Evolutionary conservation across 2,888 invertebrate species (phyloP), one percentile per base, ranked within the genome.

Genomic region (Hofmannophila pseudospretella): DNA sequence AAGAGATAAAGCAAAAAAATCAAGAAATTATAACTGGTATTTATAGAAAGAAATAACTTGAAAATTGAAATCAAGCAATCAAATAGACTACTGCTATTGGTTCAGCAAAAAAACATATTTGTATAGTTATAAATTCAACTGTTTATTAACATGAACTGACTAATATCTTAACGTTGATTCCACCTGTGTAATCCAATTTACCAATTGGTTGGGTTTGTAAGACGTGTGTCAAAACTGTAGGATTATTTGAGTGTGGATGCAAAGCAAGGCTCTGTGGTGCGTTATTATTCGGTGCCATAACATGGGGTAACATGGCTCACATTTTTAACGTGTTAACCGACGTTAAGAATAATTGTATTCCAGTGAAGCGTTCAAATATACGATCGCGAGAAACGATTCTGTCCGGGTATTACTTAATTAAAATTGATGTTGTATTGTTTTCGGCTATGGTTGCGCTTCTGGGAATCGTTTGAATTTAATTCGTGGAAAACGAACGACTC

Each of bases 261-360:
- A 29, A 38, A 47, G 34, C 38, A 30, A 47, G 40, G 43, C 33
- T 45, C 49, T 44, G 37, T 47, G 44, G 34, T 45, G 51, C 47
- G 48, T 47, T 47, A 34, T 42, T 49, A 49, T 49, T 40, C 34
- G 45, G 46, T 32, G 37, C 38, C 41, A 38, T 25, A 32, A 20
- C 32, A 32, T 12, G 12, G 12, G 1, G 4, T 30, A 9, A 2
- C 16, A n/a, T 14, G 14, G n/a, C 16, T 29, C n/a, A 8, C 11
- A n/a, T 30, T 4, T 16, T 30, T 29, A 2, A 8, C 11, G 14
- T 30, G 16, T 16, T 30, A 16, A 11, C 3, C 10, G 5, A 7
- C 28, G 12, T 7, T 28, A 10, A 16, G 16, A 16, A 16, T 5
- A 16, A 23, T 23, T 23, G 23, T 23, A 23, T 28, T 30, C 19